These are phyloP conservation scores for Oxycera nigricornis DNA, from an alignment of 2,888 invertebrate species.

Conservation along the genomic window DNA sequence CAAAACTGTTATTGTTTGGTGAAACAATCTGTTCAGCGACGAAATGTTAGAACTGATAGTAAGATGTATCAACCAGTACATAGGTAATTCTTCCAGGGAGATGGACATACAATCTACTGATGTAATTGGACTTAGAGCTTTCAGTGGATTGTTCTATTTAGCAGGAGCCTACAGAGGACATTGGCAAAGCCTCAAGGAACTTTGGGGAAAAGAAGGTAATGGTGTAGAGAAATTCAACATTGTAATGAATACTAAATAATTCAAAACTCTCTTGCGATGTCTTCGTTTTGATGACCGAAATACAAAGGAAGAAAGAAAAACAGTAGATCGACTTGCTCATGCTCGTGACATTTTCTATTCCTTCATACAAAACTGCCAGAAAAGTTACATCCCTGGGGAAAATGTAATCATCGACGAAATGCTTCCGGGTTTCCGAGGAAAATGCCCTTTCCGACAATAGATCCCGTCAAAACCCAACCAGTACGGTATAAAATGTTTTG, in stretches of 20 bases:
- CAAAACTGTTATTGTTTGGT: no score
- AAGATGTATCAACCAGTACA: no score
- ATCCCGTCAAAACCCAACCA: conserved; percentile 28
- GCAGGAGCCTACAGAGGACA: background rate
- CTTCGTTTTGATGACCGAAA: background rate
- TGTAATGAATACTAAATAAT: background rate
- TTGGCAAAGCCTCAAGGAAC: background rate
- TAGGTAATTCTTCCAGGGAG: background rate
- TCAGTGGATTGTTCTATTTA: background rate
- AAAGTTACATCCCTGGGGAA: conserved; percentile 38
- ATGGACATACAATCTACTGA: background rate
- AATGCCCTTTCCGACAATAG: conserved; percentile 42
- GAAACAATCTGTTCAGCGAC: no score
- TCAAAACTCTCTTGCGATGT: background rate
- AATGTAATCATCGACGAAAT: conserved; percentile 50
- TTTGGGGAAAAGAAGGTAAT: conserved; percentile 1
- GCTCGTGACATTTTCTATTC: background rate
- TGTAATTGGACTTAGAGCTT: background rate
- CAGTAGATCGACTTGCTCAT: background rate
- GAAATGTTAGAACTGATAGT: no score
- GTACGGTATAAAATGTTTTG: conserved; percentile 19
- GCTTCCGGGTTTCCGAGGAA: conserved; percentile 49
- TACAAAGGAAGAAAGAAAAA: background rate
- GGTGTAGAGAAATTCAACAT: background rate
- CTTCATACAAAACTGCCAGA: background rate